Evolutionary conservation across 2,888 invertebrate genomes (phyloP), one percentile per base, ranked within the genome.

Genomic region (Aphodius granarius): DNA sequence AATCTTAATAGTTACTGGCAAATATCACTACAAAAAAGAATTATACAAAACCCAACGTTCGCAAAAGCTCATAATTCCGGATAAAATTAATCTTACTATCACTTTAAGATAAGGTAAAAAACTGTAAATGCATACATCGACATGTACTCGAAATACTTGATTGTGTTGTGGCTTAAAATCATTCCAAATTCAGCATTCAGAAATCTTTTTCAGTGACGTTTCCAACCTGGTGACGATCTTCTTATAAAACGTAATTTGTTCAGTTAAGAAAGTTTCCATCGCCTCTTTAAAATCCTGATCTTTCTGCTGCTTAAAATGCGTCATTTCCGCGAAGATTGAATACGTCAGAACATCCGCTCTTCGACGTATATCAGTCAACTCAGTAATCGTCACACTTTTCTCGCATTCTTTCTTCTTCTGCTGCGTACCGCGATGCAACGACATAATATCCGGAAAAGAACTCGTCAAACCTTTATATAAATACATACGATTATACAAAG

Each of bases 391-490:
- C 92, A 97, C 93, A 2, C 90, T 92, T 81, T 93, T 92, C 84
- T 96, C 95, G 85, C 96, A 96, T 82, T 98, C 98, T 82, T 93
- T 93, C 79, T 95, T 92, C 86, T 97, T 98, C 82, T 95, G 94
- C 79, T 97, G 91, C 0, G 96, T 95, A 81, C 93, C 95, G 89
- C 95, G 97, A 84, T 98, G 97, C 80, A 97, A 93, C 70, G 92
- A 92, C 75, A 98, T 89, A 73, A 96, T 94, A 82, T 98, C 98
- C 0, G 99, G 98, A 84, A 97, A 96, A 77, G 93, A 93, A 75
- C 93, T 92, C 6, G 98, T 92, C 74, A 98, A 93, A 73, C 99
- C 98, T 86, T 96, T 95, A 88, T 98, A 98, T 81, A 98, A 93
- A 85, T 97, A 97, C 79, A 99, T 90, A 81, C 95, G 94, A 86